Conservation (phyloP, 2,888 invertebrate genomes). For the Metallyticus violacea region DNA sequence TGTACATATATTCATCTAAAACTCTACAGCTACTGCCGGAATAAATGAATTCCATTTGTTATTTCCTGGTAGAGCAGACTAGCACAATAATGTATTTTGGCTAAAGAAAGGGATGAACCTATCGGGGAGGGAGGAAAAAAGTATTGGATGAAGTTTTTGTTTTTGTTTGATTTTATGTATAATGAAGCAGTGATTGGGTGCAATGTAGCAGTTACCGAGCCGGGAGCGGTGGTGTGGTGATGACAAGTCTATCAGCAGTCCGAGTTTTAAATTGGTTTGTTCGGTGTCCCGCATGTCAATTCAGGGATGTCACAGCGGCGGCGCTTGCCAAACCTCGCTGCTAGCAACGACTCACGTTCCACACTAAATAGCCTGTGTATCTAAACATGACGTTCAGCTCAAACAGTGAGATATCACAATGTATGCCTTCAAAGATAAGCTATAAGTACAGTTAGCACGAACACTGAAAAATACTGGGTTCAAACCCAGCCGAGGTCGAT, state of each 20-base stretch:
- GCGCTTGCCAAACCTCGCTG: not conserved
- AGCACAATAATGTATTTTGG: not conserved
- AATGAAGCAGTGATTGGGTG: not conserved
- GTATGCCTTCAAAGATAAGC: not conserved
- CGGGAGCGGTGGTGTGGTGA: not conserved
- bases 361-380: not conserved
- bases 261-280: constrained; percentile 12
- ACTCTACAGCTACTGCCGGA: not conserved
- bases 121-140: not conserved
- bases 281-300: not conserved
- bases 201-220: not conserved
- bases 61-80: not conserved
- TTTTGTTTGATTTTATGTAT: too few species aligned
- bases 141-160: not conserved
- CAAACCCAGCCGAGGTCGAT: too few species aligned
- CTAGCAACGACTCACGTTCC: not conserved
- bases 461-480: too few species aligned
- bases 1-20: not conserved
- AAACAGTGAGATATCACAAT: not conserved
- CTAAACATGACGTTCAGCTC: too few species aligned
- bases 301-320: not conserved
- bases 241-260: constrained; percentile 17
- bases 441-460: too few species aligned
- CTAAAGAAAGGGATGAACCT: not conserved
- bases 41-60: not conserved